A percentile compares a stretch with the other conserved stretches of the same genome.
Conservation (phyloP, 2,797 vertebrate genomes). For the Urocyon cinereoargenteus region DNA sequence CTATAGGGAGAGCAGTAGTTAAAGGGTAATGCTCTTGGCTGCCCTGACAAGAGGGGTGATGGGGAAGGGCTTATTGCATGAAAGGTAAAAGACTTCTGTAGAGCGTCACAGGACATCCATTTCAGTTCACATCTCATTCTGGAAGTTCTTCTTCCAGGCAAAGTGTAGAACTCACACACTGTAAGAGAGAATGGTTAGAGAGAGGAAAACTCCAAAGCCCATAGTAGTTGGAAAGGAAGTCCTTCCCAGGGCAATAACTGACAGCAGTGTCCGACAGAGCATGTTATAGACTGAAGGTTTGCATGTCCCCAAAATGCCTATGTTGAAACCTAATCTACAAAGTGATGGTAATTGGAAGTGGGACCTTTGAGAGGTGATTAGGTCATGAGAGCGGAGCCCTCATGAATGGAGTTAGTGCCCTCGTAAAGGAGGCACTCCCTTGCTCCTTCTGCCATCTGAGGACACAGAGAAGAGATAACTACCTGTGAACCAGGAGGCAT, state of each 20-base stretch:
- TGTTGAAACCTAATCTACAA: background rate
- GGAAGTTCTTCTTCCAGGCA: background rate
- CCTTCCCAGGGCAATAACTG: background rate
- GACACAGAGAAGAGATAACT: background rate
- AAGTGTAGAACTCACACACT: background rate
- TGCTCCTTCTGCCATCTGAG: background rate
- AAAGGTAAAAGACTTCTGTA: background rate
- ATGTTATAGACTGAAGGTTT: background rate
- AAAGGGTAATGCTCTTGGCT: background rate
- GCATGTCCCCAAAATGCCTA: background rate
- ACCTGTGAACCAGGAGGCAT: background rate
- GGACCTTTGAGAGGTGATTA: background rate
- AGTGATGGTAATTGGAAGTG: background rate
- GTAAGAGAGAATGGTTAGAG: background rate
- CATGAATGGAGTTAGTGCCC: background rate
- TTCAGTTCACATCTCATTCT: background rate
- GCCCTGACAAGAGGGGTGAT: background rate
- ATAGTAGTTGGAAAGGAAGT: background rate
- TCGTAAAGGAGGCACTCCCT: background rate
- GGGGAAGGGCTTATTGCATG: background rate
- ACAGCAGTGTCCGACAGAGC: background rate
- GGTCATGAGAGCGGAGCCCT: background rate
- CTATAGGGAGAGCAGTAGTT: background rate
- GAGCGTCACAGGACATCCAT: background rate
- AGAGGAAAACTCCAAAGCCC: background rate